A percentile compares a stretch with the other conserved stretches of the same genome.
These are phyloP conservation scores for Troides oblongomaculatus DNA, from an alignment of 2,888 invertebrate genomes.

Conservation along the genomic window DNA sequence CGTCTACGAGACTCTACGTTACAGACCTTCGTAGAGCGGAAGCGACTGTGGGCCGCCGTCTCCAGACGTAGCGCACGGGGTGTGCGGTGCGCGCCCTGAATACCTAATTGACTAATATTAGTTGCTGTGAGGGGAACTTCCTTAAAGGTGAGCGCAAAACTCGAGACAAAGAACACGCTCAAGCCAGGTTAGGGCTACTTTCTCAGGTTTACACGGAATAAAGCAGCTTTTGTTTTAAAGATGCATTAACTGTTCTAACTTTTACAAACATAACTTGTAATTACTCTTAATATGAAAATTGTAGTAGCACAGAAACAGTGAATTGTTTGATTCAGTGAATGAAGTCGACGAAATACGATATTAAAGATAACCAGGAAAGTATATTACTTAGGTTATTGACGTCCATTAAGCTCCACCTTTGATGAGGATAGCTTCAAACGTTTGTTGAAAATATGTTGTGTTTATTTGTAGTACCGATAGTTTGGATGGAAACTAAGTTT, in stretches of 20 bases:
- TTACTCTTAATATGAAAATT: no score
- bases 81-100: constrained; percentile 70
- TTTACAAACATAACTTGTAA: constrained; percentile 8
- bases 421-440: no score
- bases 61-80: constrained; percentile 61
- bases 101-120: constrained; percentile 79
- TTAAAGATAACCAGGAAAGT: no score
- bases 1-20: constrained; percentile 28
- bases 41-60: constrained; percentile 46
- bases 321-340: no score
- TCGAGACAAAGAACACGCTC: constrained; percentile 76
- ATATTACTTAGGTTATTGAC: no score
- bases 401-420: no score
- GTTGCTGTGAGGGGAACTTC: constrained; percentile 70
- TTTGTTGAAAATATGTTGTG: no score
- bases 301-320: no score
- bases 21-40: constrained; percentile 36
- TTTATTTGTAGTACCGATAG: no score
- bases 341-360: no score
- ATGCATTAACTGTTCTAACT: constrained; percentile 30
- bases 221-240: constrained; percentile 30
- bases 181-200: constrained; percentile 64
- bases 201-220: constrained; percentile 60
- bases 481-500: no score
- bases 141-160: constrained; percentile 71